Base-by-base conservation (phyloP, 2,797 vertebrate genomes). In the Dipus sagitta region DNA sequence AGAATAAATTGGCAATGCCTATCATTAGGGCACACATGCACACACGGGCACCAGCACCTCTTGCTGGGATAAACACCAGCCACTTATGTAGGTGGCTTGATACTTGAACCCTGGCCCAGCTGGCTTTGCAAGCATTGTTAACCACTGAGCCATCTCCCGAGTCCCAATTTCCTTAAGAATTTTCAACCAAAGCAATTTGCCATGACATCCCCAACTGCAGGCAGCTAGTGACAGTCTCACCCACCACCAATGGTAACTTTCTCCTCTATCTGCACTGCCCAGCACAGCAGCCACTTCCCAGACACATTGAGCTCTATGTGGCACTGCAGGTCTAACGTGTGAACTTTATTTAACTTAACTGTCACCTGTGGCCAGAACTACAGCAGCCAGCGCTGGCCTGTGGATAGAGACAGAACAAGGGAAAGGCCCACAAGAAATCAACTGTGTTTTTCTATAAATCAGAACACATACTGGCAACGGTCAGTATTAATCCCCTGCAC, bases 181-280 rank as follows among this genome's bases (percentile, higher is more conserved):
- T 91, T 42, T 71, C 93, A 83, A 83, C 52, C 75, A 91, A 85
- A 82, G 52, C 47, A 76, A 83, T 76, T 13, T 71, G 72, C 47
- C 54, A 71, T 21, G 58, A 23, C 6, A 79, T 23, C n/a, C 28
- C 78, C 65, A 76, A 79, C 34, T 65, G 47, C 1, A 76, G 60
- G 9, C 71, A 64, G 8, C 11, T 4, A 64, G 54, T 14, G 54
- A 58, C 54, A 38, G 28, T 76, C 87, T 67, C 62, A 20, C 76
- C 30, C 38, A 32, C 26, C 18, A 28, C 10, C 76, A 75, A n/a
- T 8, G 13, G 71, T 24, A 52, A 67, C 28, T 21, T 9, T 32
- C 15, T 70, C 68, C 30, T 82, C 30, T 20, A 5, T n/a, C 28
- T 34, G 9, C 26, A 34, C 14, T 52, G 23, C 64, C 71, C 52